Conservation (phyloP, 2,113 vertebrate genomes). For the Serinus canaria region DNA sequence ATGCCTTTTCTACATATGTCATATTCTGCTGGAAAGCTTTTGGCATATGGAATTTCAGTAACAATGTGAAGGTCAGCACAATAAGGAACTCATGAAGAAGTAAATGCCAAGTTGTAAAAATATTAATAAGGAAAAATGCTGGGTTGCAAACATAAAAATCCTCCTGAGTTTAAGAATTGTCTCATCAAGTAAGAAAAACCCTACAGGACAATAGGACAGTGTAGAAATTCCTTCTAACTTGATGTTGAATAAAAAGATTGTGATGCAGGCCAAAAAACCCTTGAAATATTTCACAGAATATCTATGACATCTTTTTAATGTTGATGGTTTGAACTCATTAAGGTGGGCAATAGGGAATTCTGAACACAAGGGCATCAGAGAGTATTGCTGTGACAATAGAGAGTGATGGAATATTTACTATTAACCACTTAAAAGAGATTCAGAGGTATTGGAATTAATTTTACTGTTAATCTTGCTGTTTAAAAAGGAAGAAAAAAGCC, state of each 20-base stretch:
- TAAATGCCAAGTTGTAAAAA: slow-evolving; percentile 1
- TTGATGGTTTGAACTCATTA: neutral
- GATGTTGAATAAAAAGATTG: neutral
- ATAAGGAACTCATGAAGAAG: neutral
- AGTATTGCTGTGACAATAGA: neutral
- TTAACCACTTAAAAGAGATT: neutral
- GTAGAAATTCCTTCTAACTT: neutral
- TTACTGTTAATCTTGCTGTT: neutral
- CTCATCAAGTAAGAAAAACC: neutral
- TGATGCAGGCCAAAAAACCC: neutral
- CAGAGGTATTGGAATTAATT: neutral
- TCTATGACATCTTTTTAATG: neutral
- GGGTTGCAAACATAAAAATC: neutral
- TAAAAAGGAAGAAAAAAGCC: neutral
- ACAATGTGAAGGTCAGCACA: neutral
- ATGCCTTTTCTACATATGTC: neutral
- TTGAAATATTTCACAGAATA: neutral
- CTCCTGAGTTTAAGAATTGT: neutral
- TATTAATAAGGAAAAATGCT: neutral
- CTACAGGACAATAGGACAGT: neutral
- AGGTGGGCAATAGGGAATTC: neutral
- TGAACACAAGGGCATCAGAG: neutral
- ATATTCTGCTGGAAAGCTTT: neutral
- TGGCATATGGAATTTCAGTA: neutral
- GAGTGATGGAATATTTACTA: neutral